Percentiles rank a stretch among this genome's conserved stretches.
phyloP scores from a whole-genome alignment of 2,113 vertebrate species.

The Tricholaema leucomelas region DNA sequence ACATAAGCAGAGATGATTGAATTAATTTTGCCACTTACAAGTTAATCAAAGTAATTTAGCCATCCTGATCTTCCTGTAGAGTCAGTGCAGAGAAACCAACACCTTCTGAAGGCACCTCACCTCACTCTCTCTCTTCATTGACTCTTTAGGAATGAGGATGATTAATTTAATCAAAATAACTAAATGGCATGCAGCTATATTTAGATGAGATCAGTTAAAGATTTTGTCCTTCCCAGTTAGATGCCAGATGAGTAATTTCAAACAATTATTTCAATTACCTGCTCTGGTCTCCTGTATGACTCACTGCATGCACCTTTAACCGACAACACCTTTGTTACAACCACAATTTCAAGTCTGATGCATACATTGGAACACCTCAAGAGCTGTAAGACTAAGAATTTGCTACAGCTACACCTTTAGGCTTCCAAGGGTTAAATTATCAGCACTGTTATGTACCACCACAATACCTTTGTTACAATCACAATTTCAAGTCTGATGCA shows the following conservation, averaged over 20 bases:
- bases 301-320: neutral
- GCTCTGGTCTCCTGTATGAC: neutral
- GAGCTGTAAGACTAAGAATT: neutral
- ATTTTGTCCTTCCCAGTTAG: neutral
- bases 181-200: neutral
- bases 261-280: neutral
- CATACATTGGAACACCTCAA: neutral
- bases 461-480: neutral
- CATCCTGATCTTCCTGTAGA: neutral
- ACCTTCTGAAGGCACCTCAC: neutral
- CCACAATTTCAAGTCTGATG: neutral
- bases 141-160: neutral
- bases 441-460: neutral
- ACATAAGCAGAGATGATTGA: neutral
- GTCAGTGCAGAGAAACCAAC: neutral
- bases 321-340: neutral
- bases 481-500: neutral
- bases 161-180: slow-evolving; percentile 7
- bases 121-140: neutral
- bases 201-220: neutral
- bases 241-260: neutral
- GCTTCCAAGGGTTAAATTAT: neutral
- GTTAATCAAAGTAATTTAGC: neutral
- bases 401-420: neutral
- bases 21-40: neutral